Percentiles rank a stretch among this genome's conserved stretches.
phyloP scores from a whole-genome alignment of 2,797 vertebrate species.

The Manis pentadactyla region DNA sequence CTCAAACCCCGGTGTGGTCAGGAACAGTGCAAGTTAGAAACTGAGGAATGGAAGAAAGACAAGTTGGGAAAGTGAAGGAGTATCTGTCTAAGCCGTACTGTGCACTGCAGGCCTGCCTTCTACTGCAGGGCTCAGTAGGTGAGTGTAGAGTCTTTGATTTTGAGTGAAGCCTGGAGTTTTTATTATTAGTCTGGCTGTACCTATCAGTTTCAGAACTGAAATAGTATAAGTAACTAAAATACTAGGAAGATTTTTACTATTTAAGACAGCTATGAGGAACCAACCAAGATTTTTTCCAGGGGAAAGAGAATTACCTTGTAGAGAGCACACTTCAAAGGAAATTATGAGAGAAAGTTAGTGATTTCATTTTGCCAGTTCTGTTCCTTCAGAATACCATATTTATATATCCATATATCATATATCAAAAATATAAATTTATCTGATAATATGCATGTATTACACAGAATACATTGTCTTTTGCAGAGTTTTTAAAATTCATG shows the following conservation, averaged over 20 bases:
- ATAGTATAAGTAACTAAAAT: conserved; percentile 20
- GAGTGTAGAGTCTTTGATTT: background rate
- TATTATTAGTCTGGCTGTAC: background rate
- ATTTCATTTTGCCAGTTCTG: background rate
- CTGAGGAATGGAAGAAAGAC: background rate
- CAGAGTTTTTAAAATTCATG: background rate
- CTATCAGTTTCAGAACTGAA: background rate
- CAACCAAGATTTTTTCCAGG: background rate
- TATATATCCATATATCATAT: background rate
- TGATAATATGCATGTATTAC: background rate
- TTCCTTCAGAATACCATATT: background rate
- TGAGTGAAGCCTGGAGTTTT: conserved; percentile 4
- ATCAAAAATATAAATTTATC: background rate
- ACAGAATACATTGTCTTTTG: background rate
- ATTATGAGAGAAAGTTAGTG: background rate
- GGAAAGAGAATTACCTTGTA: background rate
- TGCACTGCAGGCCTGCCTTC: background rate
- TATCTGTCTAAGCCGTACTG: background rate
- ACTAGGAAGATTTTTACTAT: background rate
- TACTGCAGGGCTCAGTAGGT: background rate
- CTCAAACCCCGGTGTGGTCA: background rate
- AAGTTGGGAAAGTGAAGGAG: background rate
- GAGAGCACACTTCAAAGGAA: background rate
- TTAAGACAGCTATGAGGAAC: background rate
- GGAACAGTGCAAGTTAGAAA: background rate